Base-by-base conservation (phyloP, 2,797 vertebrate species). In the Ceyx erithaca region DNA sequence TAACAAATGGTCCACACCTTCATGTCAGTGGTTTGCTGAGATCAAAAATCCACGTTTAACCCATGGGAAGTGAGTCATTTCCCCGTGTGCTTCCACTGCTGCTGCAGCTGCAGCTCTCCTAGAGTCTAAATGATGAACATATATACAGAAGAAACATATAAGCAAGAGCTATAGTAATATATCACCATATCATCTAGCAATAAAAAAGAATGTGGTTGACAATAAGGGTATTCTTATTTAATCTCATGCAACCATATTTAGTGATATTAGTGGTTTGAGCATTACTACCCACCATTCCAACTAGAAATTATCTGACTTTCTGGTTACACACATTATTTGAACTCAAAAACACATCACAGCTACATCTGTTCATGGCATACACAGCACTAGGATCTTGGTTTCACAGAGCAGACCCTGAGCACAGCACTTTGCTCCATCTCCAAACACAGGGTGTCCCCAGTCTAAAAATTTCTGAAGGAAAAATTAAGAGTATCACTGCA, bases 51-150 rank as follows among this genome's bases (percentile, higher is more conserved):
- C 41, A n/a, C 0, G 1, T 72, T 54, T 78, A 76, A 57, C 90
- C 86, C 19, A 0, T 58, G 87, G 92, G 90, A 93, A 69, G 70
- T 94, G 96, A 96, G 81, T 96, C 81, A 95, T 92, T 94, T 91
- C 84, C 75, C 62, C 0, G 0, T 11, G 25, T 22, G 43, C 77
- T 94, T 76, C 73, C 59, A 89, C 45, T 86, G 81, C 75, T 92
- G 64, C 82, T 87, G 92, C 96, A 95, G 94, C 95, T 95, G 95
- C 73, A 94, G 80, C 46, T 31, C 62, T 86, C 68, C 26, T 40
- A 37, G 16, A 31, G n/a, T 37, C 79, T 33, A 26, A 40, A 79
- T 28, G 52, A 54, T 70, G 69, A 81, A 91, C 9, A 15, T 85
- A 75, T 5, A 79, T 14, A 67, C 61, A 68, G 54, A 52, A 87